Base-by-base conservation (phyloP, 2,797 vertebrate genomes). In the Threskiornis aethiopicus region DNA sequence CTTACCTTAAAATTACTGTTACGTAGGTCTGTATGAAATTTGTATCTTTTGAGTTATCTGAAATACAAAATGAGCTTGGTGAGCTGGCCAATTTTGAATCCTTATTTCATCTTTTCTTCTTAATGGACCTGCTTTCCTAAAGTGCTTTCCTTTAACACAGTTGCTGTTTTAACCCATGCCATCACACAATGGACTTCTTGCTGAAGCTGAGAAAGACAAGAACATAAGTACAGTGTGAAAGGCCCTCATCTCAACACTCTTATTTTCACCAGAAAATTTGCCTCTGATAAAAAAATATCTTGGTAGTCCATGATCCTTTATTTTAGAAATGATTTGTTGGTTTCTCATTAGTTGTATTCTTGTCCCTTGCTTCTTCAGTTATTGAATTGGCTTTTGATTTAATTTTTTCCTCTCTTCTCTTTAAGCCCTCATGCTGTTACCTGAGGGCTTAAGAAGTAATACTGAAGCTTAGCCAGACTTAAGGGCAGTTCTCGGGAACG, bases 101-200 rank as follows among this genome's bases (percentile, higher is more conserved):
- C 33, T 93, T 79, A 58, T 86, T 95, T 95, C 35, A 12, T 84
- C 84, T 93, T 84, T 90, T 93, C 89, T 85, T 96, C 82, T 83
- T 88, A 91, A 71, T 16, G 20, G 25, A 54, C n/a, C n/a, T 94
- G 2, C 84, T 89, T 96, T 84, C 59, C 66, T 75, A 8, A 78
- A 85, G 42, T 73, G 52, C 80, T 93, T 91, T 87, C 28, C 49
- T 57, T 77, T 93, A 86, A 71, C 49, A 49, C 57, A 39, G 59
- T 82, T 85, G 49, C 42, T 66, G 49, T 75, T 96, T 66, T 72
- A 90, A 52, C 86, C 42, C 2, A 4, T 81, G 64, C 42, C 64
- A 37, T 94, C 67, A 76, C 39, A 87, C 70, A 82, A 3, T 14
- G 18, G 13, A 41, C n/a, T 16, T 90, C 76, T 95, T 87, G 28